Conservation (phyloP, 1,140 invertebrate genomes). For the Dreissena rostriformis region DNA sequence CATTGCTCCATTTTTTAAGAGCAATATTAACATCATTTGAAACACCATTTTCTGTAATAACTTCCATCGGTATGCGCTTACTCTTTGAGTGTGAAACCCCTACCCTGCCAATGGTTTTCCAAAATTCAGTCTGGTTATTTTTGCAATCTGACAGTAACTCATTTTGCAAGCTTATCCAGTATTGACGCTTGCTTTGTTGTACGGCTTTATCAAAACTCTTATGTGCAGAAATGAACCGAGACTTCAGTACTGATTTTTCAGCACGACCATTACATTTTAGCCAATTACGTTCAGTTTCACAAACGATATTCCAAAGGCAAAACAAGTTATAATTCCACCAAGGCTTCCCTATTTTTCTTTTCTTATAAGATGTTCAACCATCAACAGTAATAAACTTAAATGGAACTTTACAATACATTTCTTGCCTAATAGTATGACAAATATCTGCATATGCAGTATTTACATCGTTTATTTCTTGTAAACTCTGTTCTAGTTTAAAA, state of each 20-base stretch:
- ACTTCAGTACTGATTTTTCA: background rate
- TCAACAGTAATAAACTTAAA: slow-evolving; percentile 9
- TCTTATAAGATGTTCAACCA: background rate
- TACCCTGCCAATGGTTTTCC: slow-evolving; percentile 24
- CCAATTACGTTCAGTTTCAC: slow-evolving; percentile 19
- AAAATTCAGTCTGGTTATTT: slow-evolving; percentile 12
- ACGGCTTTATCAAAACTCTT: background rate
- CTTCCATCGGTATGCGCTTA: slow-evolving; percentile 9
- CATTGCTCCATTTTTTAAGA: slow-evolving; percentile 5
- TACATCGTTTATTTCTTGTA: slow-evolving; percentile 2
- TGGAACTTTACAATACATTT: slow-evolving; percentile 10
- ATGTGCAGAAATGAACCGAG: background rate
- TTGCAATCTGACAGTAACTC: slow-evolving; percentile 4
- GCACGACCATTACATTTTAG: slow-evolving; percentile 7
- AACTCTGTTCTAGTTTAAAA: slow-evolving; percentile 1
- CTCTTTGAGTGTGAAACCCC: slow-evolving; percentile 5
- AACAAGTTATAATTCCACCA: slow-evolving; percentile 15
- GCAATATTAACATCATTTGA: slow-evolving; percentile 5
- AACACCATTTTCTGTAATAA: background rate
- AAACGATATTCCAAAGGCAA: slow-evolving; percentile 3
- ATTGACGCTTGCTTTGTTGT: background rate
- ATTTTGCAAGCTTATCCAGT: slow-evolving; percentile 8
- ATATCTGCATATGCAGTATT: slow-evolving; percentile 1
- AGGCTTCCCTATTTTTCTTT: slow-evolving; percentile 14
- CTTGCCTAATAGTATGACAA: slow-evolving; percentile 2